A percentile compares a stretch with the other conserved stretches of the same genome.
Conservation (phyloP, 2,797 vertebrate species). For the Parotocinclus haroldoi region DNA sequence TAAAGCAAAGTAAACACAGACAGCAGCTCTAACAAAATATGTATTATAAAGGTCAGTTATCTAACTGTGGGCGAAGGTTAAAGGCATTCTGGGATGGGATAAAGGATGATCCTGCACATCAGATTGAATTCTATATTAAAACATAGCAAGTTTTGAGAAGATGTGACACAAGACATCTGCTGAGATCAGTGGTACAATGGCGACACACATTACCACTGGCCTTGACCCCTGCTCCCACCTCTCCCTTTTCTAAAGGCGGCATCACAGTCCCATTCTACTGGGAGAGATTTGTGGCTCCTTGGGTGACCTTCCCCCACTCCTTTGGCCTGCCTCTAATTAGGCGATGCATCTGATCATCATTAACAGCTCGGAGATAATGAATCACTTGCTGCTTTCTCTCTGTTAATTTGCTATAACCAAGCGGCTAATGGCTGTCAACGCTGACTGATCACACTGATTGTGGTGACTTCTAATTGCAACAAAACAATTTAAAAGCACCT, state of each 20-base stretch:
- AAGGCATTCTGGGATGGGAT: not conserved
- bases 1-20: slow-evolving; percentile 1
- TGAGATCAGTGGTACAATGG: not conserved
- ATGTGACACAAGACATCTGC: not conserved
- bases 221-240: slow-evolving; percentile 24
- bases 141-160: not conserved
- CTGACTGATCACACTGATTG: slow-evolving; percentile 97
- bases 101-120: slow-evolving; percentile 8
- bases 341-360: slow-evolving; percentile 93
- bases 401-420: slow-evolving; percentile 93
- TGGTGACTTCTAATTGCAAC: slow-evolving; percentile 92
- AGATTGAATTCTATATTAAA: slow-evolving; percentile 10
- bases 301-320: slow-evolving; percentile 77
- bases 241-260: slow-evolving; percentile 13
- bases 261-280: slow-evolving; percentile 32
- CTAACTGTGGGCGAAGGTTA: slow-evolving; percentile 2
- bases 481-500: slow-evolving; percentile 91
- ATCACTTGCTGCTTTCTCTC: slow-evolving; percentile 84
- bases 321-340: slow-evolving; percentile 87
- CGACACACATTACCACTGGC: slow-evolving; percentile 6
- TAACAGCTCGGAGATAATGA: slow-evolving; percentile 93
- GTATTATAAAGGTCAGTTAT: slow-evolving; percentile 5
- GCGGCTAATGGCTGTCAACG: slow-evolving; percentile 93
- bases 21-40: not conserved
- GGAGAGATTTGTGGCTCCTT: slow-evolving; percentile 72